Evolutionary conservation across 2,888 invertebrate genomes (phyloP), one percentile per base, ranked within the genome.

Genomic region (Liodrosophila aerea): DNA sequence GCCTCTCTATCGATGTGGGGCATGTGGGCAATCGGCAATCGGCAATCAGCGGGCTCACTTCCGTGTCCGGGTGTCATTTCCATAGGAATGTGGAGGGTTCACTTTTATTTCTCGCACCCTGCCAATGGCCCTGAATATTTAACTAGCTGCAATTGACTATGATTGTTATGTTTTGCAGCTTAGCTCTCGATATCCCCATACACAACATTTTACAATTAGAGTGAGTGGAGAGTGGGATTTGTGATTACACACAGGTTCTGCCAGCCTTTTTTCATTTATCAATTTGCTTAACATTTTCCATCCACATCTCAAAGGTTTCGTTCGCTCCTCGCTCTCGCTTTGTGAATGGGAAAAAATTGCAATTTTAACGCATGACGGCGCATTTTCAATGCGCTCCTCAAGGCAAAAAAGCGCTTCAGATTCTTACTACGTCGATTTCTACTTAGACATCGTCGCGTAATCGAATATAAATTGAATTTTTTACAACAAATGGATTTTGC

Each of bases 351-450:
- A 49, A 69, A 68, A 82, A 78, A 85, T 83, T 83, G 73, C 85
- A 85, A 81, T 85, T 81, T 85, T 83, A 78, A 81, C 83, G 81
- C 83, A 85, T 81, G 84, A 81, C 67, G 57, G 59, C 66, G 68
- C 85, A 76, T 65, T 83, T 65, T 85, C 80, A 83, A 85, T 77
- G 61, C 62, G 70, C 62, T 77, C 43, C 65, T 22, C 40, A 50
- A 54, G 65, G 65, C 60, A 73, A 53, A 65, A 40, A 39, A 40
- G 66, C 60, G 52, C 65, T 59, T 61, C 41, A 61, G 73, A 70
- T 56, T 68, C 5, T 22, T 22, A 2, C 22, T 22, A 22, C 22
- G 22, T 63, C 52, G 40, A 58, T 57, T 47, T 61, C 54, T 76
- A 81, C 85, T 77, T 77, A 77, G 77, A 84, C 77, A 76, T 69